phyloP scores from a whole-genome alignment of 2,113 vertebrate genomes.

The Osmerus eperlanus region DNA sequence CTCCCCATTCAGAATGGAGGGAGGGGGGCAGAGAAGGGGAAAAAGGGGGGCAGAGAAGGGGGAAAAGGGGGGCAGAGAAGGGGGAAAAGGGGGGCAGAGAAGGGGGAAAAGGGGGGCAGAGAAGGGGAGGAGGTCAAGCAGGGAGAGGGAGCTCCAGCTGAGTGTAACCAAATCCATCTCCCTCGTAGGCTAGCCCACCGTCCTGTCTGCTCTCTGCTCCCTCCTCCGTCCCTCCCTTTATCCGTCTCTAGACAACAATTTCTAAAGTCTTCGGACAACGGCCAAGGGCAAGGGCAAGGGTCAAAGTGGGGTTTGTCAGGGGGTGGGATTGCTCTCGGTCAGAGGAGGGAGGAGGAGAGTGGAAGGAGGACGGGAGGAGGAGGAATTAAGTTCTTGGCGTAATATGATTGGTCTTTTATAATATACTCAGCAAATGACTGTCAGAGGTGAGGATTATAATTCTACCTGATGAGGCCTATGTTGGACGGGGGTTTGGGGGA shows the following conservation, averaged over 20 bases:
- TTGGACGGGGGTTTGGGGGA: no score
- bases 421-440: neutral
- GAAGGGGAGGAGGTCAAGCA: neutral
- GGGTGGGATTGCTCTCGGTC: neutral
- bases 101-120: no score
- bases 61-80: constrained; percentile 8
- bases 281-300: neutral
- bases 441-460: no score
- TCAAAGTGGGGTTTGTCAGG: neutral
- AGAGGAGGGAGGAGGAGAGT: neutral
- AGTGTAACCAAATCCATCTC: constrained; percentile 10
- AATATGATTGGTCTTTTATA: neutral
- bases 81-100: neutral
- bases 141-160: neutral
- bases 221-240: neutral
- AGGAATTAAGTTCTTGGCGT: neutral
- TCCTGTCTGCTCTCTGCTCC: neutral
- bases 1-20: no score
- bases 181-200: neutral
- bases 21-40: no score
- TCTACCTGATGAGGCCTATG: no score
- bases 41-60: constrained; percentile 2
- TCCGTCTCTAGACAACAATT: neutral
- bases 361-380: neutral
- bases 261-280: neutral